Evolutionary conservation across 2,888 invertebrate genomes (phyloP).

Genomic region (Leptinotarsa rubiginosa): DNA sequence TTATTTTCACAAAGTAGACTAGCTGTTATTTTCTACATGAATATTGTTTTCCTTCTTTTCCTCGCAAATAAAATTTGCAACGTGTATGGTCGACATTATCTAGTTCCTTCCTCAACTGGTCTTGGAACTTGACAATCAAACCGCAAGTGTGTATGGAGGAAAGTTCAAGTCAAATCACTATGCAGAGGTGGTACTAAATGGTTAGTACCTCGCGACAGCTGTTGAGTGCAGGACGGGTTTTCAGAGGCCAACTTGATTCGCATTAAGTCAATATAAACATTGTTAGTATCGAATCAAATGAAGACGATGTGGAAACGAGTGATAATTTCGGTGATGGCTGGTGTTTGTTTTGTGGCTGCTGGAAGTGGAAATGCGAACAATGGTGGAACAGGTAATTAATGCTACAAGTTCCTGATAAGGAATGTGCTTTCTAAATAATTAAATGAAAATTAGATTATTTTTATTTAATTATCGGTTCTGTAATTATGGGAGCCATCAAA

Average conservation of each 20-base stretch:
- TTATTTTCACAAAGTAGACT: too few relatives aligned
- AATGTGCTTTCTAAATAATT: too few relatives aligned
- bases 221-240: constrained; percentile 17
- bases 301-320: constrained; percentile 1
- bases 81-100: constrained; percentile 2
- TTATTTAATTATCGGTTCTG: too few relatives aligned
- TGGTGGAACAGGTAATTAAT: constrained; percentile 24
- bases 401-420: neutral
- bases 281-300: neutral
- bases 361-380: constrained; percentile 11
- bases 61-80: neutral
- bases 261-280: constrained; percentile 4
- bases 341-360: constrained; percentile 25
- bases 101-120: neutral
- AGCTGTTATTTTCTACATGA: too few relatives aligned
- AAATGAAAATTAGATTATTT: too few relatives aligned
- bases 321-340: constrained; percentile 17
- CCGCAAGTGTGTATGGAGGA: constrained; percentile 15
- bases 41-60: too few relatives aligned
- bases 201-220: constrained; percentile 9
- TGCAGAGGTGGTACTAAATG: neutral
- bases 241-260: constrained; percentile 13
- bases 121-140: constrained; percentile 14
- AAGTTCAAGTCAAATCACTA: constrained; percentile 13
- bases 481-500: too few relatives aligned